Evolutionary conservation across 2,113 vertebrate species (phyloP).

Genomic region (Oncorhynchus tshawytscha): DNA sequence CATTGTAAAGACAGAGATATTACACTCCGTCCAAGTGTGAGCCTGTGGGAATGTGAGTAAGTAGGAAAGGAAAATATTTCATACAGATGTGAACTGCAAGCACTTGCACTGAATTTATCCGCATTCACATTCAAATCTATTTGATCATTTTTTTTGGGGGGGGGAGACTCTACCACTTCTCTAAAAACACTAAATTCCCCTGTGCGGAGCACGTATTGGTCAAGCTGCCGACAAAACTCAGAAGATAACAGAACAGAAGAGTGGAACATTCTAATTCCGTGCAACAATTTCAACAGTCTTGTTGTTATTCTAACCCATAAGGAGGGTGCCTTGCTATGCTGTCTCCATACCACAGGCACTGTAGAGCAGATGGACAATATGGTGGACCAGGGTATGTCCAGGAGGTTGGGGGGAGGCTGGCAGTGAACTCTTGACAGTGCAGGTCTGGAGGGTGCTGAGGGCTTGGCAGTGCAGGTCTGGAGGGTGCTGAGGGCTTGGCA

Average conservation of each 20-base stretch:
- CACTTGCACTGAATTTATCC: too few species aligned
- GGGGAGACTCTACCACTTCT: neutral
- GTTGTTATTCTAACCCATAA: neutral
- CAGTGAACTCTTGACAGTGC: slow-evolving; percentile 18
- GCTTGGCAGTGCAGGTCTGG: slow-evolving; percentile 32
- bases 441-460: slow-evolving; percentile 20
- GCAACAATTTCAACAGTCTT: neutral
- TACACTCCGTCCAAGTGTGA: neutral
- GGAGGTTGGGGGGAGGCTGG: neutral
- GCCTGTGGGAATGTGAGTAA: neutral
- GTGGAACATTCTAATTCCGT: neutral
- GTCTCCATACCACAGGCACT: slow-evolving; percentile 33
- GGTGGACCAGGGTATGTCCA: slow-evolving; percentile 39
- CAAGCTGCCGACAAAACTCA: neutral
- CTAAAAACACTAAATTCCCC: neutral
- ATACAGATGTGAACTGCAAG: neutral
- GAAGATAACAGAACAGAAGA: neutral
- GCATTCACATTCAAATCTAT: too few species aligned
- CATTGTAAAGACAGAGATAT: neutral
- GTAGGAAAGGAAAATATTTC: neutral
- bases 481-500: slow-evolving; percentile 6
- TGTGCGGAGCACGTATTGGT: neutral
- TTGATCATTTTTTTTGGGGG: neutral
- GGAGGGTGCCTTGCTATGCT: slow-evolving; percentile 45
- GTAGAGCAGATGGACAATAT: slow-evolving; percentile 62